Conservation (phyloP, 2,113 vertebrate species). For the Arizona elegans region DNA sequence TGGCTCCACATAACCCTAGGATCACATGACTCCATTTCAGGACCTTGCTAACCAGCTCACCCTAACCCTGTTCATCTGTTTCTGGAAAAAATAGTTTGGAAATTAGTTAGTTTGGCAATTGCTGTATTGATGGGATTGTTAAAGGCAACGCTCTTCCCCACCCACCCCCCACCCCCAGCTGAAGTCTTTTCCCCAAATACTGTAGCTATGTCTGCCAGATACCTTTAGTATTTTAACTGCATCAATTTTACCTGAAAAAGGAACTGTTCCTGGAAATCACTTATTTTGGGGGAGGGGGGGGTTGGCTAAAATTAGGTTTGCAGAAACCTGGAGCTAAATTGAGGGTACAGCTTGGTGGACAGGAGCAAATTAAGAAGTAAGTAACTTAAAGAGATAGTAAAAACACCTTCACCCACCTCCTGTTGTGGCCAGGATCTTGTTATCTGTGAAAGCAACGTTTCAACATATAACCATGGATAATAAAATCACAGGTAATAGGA, state of each 20-base stretch:
- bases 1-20: neutral
- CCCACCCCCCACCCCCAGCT: neutral
- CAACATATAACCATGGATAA: neutral
- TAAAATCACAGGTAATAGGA: neutral
- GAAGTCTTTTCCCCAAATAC: neutral
- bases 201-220: neutral
- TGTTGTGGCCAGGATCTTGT: neutral
- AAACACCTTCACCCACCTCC: neutral
- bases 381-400: neutral
- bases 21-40: neutral
- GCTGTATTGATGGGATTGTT: neutral
- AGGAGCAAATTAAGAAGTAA: neutral
- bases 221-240: neutral
- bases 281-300: neutral
- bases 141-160: neutral
- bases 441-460: neutral
- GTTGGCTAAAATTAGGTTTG: neutral
- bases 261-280: neutral
- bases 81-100: neutral
- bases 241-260: neutral
- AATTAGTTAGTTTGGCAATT: neutral
- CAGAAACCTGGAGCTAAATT: neutral
- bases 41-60: neutral
- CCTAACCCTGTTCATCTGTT: neutral
- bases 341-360: neutral